A percentile compares a stretch with the other conserved stretches of the same genome.
Evolutionary conservation across 2,888 invertebrate species (phyloP).

Genomic region (Leuctra nigra): DNA sequence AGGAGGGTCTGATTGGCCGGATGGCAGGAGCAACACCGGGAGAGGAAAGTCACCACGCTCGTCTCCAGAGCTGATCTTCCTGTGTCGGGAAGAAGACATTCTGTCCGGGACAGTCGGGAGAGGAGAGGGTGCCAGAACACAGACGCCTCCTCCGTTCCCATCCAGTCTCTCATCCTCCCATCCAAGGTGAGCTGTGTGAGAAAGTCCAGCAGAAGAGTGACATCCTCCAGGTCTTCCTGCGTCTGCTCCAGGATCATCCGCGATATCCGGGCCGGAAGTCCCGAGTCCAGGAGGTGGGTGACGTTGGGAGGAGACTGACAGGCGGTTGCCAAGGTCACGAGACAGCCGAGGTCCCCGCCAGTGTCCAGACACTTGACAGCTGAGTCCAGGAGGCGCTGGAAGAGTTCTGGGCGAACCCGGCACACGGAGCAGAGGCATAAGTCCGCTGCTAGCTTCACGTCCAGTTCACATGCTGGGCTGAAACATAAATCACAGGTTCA

Average conservation of each 20-base stretch:
- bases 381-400: slow-evolving; percentile 58
- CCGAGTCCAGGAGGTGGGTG: slow-evolving; percentile 67
- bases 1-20: slow-evolving; percentile 75
- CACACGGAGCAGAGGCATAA: slow-evolving; percentile 80
- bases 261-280: slow-evolving; percentile 58
- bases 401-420: slow-evolving; percentile 72
- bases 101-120: slow-evolving; percentile 46
- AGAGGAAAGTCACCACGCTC: slow-evolving; percentile 73
- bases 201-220: slow-evolving; percentile 67
- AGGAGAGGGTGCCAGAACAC: slow-evolving; percentile 83
- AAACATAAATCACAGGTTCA: no score
- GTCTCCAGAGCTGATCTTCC: slow-evolving; percentile 53
- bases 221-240: slow-evolving; percentile 46
- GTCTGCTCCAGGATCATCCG: slow-evolving; percentile 47
- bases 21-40: slow-evolving; percentile 79
- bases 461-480: no score
- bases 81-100: slow-evolving; percentile 29
- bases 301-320: slow-evolving; percentile 75
- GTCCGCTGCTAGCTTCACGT: slow-evolving; percentile 80
- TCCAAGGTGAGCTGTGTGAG: slow-evolving; percentile 75
- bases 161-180: slow-evolving; percentile 78
- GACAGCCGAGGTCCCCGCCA: no score
- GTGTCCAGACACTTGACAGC: no score
- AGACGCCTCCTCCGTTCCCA: slow-evolving; percentile 70
- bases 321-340: slow-evolving; percentile 70